Percentiles rank a stretch among this genome's conserved stretches.
phyloP scores from a whole-genome alignment of 2,797 vertebrate species.

The Hylomyscus alleni region DNA sequence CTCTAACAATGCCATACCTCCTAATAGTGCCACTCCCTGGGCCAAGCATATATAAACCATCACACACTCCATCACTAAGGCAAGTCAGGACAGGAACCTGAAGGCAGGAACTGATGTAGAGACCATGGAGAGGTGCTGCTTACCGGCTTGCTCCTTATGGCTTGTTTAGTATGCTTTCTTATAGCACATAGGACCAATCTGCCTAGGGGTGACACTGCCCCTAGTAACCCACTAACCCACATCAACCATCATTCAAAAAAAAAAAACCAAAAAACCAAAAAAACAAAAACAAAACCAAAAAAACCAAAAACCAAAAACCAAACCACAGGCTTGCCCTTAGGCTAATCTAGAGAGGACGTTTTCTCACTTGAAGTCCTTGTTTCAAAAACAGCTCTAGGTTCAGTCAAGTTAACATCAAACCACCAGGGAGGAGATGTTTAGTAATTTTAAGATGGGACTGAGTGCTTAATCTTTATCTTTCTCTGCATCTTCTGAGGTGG shows the following conservation, averaged over 20 bases:
- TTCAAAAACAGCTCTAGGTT: not conserved
- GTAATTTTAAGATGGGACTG: conserved; percentile 81
- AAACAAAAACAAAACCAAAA: too few species aligned
- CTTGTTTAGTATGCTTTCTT: too few species aligned
- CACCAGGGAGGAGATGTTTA: conserved; percentile 65
- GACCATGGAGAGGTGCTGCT: too few species aligned
- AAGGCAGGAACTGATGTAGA: not conserved
- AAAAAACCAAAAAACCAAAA: not conserved
- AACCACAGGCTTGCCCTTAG: not conserved
- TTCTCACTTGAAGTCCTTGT: not conserved
- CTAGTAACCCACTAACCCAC: not conserved
- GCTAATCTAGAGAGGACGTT: not conserved
- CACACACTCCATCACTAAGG: not conserved
- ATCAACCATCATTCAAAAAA: not conserved
- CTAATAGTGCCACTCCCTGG: not conserved
- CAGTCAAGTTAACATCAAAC: not conserved
- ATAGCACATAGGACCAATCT: not conserved
- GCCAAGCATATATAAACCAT: not conserved
- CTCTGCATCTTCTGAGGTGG: conserved; percentile 78
- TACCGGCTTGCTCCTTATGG: not conserved
- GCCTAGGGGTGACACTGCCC: not conserved
- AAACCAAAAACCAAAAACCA: too few species aligned
- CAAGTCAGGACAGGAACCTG: not conserved
- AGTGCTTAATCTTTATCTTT: conserved; percentile 82
- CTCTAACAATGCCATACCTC: not conserved